Conservation (phyloP, 2,113 vertebrate genomes). For the Cathartes aura region DNA sequence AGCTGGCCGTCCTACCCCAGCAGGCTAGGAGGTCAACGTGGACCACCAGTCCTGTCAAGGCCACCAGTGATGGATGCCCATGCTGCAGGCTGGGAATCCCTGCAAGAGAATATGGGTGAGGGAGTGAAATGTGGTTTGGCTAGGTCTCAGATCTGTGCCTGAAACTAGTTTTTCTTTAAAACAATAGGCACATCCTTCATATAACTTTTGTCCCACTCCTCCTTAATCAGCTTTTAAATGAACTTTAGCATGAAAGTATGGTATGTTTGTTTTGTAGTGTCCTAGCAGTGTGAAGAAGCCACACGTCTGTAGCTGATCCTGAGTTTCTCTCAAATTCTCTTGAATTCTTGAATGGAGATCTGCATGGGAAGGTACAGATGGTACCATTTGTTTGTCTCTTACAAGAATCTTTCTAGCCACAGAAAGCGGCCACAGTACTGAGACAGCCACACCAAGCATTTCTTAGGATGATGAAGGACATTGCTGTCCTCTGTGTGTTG, state of each 20-base stretch:
- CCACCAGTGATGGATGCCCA: background rate
- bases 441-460: background rate
- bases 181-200: background rate
- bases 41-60: background rate
- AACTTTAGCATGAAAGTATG: background rate
- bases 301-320: background rate
- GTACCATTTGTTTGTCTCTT: background rate
- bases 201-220: background rate
- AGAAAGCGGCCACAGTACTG: background rate
- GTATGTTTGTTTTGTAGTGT: background rate
- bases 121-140: background rate
- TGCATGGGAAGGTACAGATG: background rate
- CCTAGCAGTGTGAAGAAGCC: background rate
- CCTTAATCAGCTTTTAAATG: background rate
- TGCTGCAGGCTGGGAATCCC: background rate
- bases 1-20: background rate
- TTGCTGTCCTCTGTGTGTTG: accelerated
- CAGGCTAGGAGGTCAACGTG: background rate
- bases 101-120: background rate
- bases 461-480: background rate
- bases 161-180: background rate
- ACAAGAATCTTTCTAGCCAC: background rate
- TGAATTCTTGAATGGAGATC: background rate
- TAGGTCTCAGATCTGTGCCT: background rate
- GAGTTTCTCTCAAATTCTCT: background rate